These are phyloP conservation scores for Portunus trituberculatus DNA, from an alignment of 1,140 invertebrate genomes.

Conservation along the genomic window DNA sequence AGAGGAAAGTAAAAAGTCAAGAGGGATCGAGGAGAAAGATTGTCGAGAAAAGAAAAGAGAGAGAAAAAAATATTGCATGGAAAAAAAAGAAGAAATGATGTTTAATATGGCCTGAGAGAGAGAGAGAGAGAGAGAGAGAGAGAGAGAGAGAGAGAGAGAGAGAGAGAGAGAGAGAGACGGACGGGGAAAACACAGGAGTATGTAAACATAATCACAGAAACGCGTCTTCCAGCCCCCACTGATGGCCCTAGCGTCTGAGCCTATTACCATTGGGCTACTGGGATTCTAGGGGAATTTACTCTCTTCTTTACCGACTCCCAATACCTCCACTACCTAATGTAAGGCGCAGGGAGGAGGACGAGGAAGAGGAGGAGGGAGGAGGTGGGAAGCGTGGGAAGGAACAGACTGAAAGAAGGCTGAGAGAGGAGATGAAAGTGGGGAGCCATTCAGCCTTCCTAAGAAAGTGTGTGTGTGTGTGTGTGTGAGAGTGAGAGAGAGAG, in stretches of 20 bases:
- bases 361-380: neutral
- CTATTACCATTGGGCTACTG: constrained; percentile 32
- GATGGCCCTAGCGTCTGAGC: constrained; percentile 39
- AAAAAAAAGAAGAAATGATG: neutral
- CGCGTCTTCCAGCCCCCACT: constrained; percentile 42
- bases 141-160: neutral
- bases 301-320: constrained; percentile 49
- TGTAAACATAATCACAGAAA: constrained; percentile 54
- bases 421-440: neutral
- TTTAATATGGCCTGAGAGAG: neutral
- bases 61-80: neutral
- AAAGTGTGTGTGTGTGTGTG: constrained; percentile 26
- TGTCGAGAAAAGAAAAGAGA: constrained; percentile 25
- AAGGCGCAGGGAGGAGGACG: constrained; percentile 9
- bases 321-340: constrained; percentile 51
- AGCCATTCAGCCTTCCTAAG: neutral
- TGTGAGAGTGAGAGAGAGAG: constrained; percentile 24
- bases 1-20: neutral
- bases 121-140: neutral
- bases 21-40: constrained; percentile 21
- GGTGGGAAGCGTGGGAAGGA: neutral
- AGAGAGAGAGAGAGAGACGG: neutral
- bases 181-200: neutral
- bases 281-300: constrained; percentile 54
- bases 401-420: constrained; percentile 35